Evolutionary conservation across 2,113 vertebrate species (phyloP).

Genomic region (Heterotilapia buettikoferi): DNA sequence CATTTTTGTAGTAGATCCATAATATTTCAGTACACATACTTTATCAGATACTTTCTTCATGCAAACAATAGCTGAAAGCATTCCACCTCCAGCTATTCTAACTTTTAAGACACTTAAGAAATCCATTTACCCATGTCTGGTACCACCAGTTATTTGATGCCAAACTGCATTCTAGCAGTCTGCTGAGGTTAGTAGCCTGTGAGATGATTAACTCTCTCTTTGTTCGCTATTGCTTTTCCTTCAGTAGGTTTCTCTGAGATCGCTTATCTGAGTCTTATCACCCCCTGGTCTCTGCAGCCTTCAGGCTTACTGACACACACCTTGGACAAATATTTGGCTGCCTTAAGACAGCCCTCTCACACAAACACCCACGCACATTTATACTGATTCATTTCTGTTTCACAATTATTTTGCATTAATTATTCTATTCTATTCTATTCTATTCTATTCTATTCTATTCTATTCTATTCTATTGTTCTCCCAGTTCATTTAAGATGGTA

Average conservation of each 20-base stretch:
- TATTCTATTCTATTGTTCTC: neutral
- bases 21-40: neutral
- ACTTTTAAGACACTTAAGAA: constrained; percentile 7
- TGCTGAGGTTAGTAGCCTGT: constrained; percentile 45
- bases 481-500: neutral
- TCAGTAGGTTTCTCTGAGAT: constrained; percentile 56
- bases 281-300: constrained; percentile 31
- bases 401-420: neutral
- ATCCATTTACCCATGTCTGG: constrained; percentile 45
- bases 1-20: neutral
- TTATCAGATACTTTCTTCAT: neutral
- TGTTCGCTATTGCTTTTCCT: constrained; percentile 59
- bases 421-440: neutral
- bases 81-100: constrained; percentile 4
- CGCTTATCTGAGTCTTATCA: constrained; percentile 68
- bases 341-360: constrained; percentile 30
- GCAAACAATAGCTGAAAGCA: constrained; percentile 19
- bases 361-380: neutral
- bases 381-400: neutral
- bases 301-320: constrained; percentile 47
- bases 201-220: constrained; percentile 70
- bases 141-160: constrained; percentile 57
- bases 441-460: neutral
- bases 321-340: constrained; percentile 67
- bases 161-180: constrained; percentile 45